Evolutionary conservation across 2,888 invertebrate species (phyloP).

Genomic region (Polyommatus icarus): DNA sequence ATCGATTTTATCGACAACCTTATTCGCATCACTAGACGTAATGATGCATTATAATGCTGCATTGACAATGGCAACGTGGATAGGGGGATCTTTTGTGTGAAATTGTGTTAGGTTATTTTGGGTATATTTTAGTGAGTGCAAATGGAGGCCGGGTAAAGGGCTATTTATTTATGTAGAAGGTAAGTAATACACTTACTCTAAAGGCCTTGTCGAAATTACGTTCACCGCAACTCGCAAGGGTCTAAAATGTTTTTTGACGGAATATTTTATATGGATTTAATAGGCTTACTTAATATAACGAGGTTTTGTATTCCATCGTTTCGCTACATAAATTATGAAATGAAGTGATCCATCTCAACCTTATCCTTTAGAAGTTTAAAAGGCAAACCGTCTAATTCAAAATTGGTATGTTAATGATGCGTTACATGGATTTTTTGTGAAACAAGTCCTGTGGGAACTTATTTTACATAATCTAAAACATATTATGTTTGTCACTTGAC

Average conservation of each 20-base stretch:
- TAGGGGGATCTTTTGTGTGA: slow-evolving; percentile 45
- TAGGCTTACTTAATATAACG: not conserved
- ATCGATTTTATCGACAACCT: slow-evolving; percentile 32
- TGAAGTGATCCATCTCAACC: too few species aligned
- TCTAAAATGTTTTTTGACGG: slow-evolving; percentile 22
- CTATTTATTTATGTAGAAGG: slow-evolving; percentile 28
- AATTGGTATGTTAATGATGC: not conserved
- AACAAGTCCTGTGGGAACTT: not conserved
- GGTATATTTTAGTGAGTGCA: slow-evolving; percentile 40
- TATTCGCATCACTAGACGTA: slow-evolving; percentile 47
- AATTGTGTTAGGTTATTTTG: slow-evolving; percentile 46
- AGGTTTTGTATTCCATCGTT: not conserved
- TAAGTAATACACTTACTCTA: slow-evolving; percentile 21
- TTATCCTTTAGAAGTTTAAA: too few species aligned
- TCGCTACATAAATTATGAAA: not conserved
- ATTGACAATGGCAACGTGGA: slow-evolving; percentile 46
- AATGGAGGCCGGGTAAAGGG: slow-evolving; percentile 33
- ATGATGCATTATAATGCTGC: slow-evolving; percentile 64
- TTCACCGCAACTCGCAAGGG: not conserved
- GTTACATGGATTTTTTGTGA: not conserved
- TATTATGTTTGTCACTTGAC: too few species aligned
- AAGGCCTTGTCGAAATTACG: slow-evolving; percentile 1
- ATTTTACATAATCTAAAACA: not conserved
- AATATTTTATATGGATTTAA: slow-evolving; percentile 12
- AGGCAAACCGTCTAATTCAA: not conserved